phyloP scores from a whole-genome alignment of 2,113 vertebrate genomes.

The Sarotherodon lohbergeri region DNA sequence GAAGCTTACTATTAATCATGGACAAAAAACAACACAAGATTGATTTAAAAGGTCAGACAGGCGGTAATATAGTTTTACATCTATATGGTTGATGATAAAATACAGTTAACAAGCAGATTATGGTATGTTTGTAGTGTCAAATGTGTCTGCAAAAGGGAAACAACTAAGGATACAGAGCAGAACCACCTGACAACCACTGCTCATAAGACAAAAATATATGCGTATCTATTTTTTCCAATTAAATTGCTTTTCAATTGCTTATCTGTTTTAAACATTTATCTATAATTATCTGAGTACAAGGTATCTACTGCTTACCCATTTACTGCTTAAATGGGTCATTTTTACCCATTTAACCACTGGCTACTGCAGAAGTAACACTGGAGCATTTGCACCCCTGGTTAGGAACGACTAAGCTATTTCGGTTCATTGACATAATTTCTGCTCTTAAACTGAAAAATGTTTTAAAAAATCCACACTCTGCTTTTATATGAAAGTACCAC shows the following conservation, averaged over 20 bases:
- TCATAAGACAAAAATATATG: background rate
- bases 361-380: background rate
- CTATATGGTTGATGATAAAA: background rate
- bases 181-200: background rate
- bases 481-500: background rate
- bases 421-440: background rate
- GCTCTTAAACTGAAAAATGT: background rate
- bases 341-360: background rate
- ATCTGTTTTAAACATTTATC: background rate
- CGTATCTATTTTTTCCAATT: background rate
- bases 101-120: background rate
- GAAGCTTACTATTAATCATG: background rate
- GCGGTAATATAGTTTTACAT: background rate
- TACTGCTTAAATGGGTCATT: background rate
- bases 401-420: background rate
- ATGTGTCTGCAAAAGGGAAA: background rate
- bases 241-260: background rate
- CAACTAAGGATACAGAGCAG: background rate
- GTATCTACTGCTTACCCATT: background rate
- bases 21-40: background rate
- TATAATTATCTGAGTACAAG: background rate
- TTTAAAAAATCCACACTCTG: background rate
- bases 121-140: background rate
- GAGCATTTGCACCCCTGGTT: background rate
- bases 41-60: background rate